Evolutionary conservation across 2,888 invertebrate genomes (phyloP).

Genomic region (Ceraclea dissimilis): DNA sequence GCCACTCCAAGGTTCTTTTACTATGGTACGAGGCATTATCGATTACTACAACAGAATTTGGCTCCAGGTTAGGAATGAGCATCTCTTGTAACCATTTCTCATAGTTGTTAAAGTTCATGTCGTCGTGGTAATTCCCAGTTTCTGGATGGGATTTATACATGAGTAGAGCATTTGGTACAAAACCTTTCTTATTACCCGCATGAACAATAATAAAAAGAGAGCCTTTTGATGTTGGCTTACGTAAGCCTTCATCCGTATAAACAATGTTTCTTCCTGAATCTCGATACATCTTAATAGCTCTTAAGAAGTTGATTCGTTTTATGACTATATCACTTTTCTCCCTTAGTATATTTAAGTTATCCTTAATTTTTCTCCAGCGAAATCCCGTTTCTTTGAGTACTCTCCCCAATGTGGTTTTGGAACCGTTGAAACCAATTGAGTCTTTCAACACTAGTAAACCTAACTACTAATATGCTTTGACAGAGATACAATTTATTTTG

Average conservation of each 20-base stretch:
- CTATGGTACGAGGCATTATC: constrained; percentile 3
- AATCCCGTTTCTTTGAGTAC: background rate
- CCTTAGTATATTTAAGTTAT: constrained; percentile 17
- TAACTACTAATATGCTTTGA: no score
- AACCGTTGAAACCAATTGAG: background rate
- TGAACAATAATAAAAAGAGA: constrained; percentile 24
- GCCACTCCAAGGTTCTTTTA: no score
- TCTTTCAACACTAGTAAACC: no score
- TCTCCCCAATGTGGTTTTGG: background rate
- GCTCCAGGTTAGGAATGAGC: background rate
- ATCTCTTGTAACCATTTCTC: constrained; percentile 1
- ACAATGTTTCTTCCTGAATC: constrained; percentile 14
- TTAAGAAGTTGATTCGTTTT: constrained; percentile 17
- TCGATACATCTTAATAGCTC: constrained; percentile 18
- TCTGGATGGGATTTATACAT: constrained; percentile 4
- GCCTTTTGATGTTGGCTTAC: constrained; percentile 22
- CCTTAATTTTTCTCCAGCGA: background rate
- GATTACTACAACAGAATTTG: background rate
- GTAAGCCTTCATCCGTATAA: constrained; percentile 15
- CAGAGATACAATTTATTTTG: no score
- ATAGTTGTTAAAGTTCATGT: constrained; percentile 3
- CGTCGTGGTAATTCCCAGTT: constrained; percentile 3
- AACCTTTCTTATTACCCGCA: constrained; percentile 26
- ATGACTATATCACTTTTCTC: constrained; percentile 17
- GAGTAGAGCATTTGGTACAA: constrained; percentile 19